phyloP scores from a whole-genome alignment of 2,113 vertebrate genomes.

The Balaeniceps rex region DNA sequence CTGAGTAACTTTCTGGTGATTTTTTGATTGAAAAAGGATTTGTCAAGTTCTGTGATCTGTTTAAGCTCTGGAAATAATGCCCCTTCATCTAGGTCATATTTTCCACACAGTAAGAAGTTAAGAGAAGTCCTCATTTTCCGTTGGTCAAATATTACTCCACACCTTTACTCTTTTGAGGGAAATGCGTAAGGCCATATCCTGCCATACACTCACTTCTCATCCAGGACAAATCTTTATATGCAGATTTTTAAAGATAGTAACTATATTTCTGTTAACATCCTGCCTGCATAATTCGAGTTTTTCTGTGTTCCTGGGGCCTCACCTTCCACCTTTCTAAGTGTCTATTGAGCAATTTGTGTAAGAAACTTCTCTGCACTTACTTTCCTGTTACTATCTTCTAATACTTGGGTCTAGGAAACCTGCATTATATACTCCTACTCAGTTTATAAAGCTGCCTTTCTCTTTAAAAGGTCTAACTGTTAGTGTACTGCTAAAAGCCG shows the following conservation, averaged over 20 bases:
- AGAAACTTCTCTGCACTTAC: neutral
- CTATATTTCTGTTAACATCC: neutral
- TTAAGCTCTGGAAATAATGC: neutral
- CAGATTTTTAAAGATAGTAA: neutral
- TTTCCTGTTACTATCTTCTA: neutral
- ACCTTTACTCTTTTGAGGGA: neutral
- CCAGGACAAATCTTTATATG: neutral
- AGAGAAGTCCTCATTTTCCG: neutral
- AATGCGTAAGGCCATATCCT: neutral
- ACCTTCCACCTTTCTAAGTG: neutral
- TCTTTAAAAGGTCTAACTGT: neutral
- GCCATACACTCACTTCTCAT: neutral
- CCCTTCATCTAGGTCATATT: neutral
- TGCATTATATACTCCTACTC: neutral
- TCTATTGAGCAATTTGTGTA: neutral
- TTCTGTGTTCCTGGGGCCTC: neutral
- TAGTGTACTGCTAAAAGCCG: neutral
- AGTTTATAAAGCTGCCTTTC: neutral
- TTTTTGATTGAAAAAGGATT: constrained; percentile 26
- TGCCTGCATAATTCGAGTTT: neutral
- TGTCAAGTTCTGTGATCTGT: neutral
- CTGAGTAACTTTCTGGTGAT: constrained; percentile 11
- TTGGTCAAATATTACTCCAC: neutral
- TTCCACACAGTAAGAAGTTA: neutral
- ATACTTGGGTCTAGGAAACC: neutral